Evolutionary conservation across 2,113 vertebrate genomes (phyloP).

Genomic region (Sisor rabdophorus): DNA sequence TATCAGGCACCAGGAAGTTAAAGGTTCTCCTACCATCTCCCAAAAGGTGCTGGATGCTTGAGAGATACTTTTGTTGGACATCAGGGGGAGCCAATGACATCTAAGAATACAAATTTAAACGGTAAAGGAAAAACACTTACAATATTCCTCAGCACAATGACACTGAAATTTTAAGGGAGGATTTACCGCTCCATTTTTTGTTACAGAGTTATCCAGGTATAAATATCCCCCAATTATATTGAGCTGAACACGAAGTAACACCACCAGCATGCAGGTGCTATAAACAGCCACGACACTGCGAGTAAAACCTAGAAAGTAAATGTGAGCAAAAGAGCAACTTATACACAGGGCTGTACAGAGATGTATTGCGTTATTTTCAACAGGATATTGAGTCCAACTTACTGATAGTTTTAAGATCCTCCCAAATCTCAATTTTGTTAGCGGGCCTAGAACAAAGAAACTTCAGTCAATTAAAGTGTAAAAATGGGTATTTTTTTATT

Average conservation of each 20-base stretch:
- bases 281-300: conserved; percentile 90
- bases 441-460: conserved; percentile 72
- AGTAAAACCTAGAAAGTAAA: conserved; percentile 77
- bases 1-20: neutral
- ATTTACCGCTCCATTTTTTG: conserved; percentile 78
- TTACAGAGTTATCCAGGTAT: conserved; percentile 89
- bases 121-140: neutral
- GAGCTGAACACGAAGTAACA: conserved; percentile 87
- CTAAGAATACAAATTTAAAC: conserved; percentile 57
- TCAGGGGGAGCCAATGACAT: conserved; percentile 83
- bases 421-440: conserved; percentile 98
- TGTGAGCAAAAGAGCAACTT: too few relatives aligned
- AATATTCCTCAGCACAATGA: neutral
- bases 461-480: neutral
- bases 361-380: neutral
- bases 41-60: conserved; percentile 94
- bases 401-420: conserved; percentile 98
- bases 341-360: neutral
- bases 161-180: neutral
- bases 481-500: too few relatives aligned
- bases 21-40: conserved; percentile 83
- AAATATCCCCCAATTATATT: conserved; percentile 98
- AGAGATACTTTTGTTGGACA: conserved; percentile 96
- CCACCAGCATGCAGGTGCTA: conserved; percentile 94
- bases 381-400: conserved; percentile 58